phyloP scores from a whole-genome alignment of 2,888 invertebrate genomes.

The Pyrocoelia pectoralis region DNA sequence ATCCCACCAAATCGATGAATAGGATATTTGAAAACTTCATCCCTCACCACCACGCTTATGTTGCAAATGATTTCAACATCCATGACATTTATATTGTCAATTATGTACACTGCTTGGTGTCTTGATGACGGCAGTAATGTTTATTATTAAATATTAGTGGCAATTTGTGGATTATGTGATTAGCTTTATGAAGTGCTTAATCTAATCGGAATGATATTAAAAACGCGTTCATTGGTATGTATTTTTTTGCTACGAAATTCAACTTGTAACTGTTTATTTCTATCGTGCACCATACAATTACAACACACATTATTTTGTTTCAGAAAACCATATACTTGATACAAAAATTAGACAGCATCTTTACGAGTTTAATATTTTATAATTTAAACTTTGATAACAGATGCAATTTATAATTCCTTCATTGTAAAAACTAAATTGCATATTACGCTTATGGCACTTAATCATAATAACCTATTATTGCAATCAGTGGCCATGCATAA shows the following conservation, averaged over 20 bases:
- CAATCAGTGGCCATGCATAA: background rate
- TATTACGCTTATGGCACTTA: too few species aligned
- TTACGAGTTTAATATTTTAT: too few species aligned
- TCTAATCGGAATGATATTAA: background rate
- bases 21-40: constrained; percentile 16
- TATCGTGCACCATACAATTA: too few species aligned
- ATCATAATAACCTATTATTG: background rate
- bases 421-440: too few species aligned
- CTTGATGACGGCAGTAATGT: background rate
- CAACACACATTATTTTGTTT: too few species aligned
- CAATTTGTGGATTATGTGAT: background rate
- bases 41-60: constrained; percentile 18
- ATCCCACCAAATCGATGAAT: constrained; percentile 30
- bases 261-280: too few species aligned
- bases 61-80: constrained; percentile 6
- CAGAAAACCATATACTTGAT: too few species aligned
- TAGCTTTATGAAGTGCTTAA: background rate
- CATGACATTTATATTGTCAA: background rate
- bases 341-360: too few species aligned
- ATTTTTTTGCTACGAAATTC: background rate
- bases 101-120: background rate
- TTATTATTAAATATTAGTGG: background rate
- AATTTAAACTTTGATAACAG: too few species aligned
- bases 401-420: too few species aligned
- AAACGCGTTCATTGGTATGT: background rate